A percentile compares a stretch with the other conserved stretches of the same genome.
Evolutionary conservation across 2,888 invertebrate genomes (phyloP).

Genomic region (Melieria picta): DNA sequence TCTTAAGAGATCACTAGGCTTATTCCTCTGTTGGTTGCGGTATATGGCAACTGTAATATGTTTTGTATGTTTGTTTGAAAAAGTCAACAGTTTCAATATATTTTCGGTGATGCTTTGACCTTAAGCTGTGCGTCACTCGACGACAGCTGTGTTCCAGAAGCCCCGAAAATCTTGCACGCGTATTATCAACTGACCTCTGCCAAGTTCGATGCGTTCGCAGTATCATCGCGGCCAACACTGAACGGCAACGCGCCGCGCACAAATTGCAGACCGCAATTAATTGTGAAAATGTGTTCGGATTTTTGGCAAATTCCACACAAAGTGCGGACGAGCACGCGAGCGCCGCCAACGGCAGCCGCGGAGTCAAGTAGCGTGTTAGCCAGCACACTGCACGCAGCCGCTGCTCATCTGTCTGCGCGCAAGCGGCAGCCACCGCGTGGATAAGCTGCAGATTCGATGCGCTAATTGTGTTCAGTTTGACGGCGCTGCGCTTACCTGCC

Average conservation of each 20-base stretch:
- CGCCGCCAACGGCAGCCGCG: neutral
- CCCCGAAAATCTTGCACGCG: no score
- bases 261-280: conserved; percentile 27
- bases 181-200: conserved; percentile 51
- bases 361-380: conserved; percentile 2
- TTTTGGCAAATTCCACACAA: neutral
- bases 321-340: neutral
- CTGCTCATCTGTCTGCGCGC: neutral
- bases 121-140: no score
- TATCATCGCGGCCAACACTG: conserved; percentile 52
- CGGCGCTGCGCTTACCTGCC: neutral
- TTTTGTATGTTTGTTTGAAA: no score
- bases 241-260: conserved; percentile 22
- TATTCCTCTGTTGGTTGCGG: no score
- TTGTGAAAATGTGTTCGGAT: neutral
- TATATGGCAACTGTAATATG: no score
- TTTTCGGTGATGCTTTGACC: no score
- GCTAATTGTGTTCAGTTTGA: conserved; percentile 12
- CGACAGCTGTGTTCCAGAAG: no score
- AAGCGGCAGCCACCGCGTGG: neutral
- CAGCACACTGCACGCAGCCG: neutral
- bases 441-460: neutral
- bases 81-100: no score
- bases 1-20: no score
- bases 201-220: conserved; percentile 59